These are phyloP conservation scores for Manis pentadactyla DNA, from an alignment of 2,797 vertebrate genomes.

Conservation along the genomic window DNA sequence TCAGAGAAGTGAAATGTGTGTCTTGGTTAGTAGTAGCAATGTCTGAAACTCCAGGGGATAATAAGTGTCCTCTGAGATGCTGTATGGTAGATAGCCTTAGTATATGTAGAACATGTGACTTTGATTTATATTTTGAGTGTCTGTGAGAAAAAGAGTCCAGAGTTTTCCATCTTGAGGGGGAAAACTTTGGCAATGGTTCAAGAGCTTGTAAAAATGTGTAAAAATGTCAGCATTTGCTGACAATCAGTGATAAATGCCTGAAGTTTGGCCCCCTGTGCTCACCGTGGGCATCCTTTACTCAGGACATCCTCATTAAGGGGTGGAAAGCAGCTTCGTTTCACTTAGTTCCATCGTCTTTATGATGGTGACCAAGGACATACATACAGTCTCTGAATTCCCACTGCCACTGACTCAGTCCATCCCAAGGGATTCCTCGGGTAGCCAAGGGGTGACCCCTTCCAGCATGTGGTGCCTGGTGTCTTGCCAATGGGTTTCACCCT, in stretches of 20 bases:
- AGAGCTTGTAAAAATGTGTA: not conserved
- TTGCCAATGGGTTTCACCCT: not conserved
- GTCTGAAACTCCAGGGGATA: not conserved
- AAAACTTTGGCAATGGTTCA: not conserved
- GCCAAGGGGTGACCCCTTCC: not conserved
- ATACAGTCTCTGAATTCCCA: not conserved
- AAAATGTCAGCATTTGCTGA: not conserved
- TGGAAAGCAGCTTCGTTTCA: not conserved
- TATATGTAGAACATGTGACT: not conserved
- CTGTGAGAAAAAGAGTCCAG: not conserved
- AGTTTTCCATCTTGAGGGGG: not conserved
- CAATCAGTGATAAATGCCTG: not conserved
- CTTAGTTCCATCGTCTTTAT: not conserved
- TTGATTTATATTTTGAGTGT: not conserved
- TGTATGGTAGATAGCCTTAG: not conserved
- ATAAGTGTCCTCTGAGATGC: not conserved
- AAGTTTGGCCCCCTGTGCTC: not conserved
- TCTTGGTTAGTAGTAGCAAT: not conserved
- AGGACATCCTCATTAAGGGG: not conserved
- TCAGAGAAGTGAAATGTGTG: not conserved
- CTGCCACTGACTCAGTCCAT: not conserved
- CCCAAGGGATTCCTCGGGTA: not conserved
- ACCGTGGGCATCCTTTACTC: not conserved
- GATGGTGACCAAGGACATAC: not conserved
- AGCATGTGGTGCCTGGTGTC: not conserved